Evolutionary conservation across 2,113 vertebrate genomes (phyloP).

Genomic region (Hypanus sabinus): DNA sequence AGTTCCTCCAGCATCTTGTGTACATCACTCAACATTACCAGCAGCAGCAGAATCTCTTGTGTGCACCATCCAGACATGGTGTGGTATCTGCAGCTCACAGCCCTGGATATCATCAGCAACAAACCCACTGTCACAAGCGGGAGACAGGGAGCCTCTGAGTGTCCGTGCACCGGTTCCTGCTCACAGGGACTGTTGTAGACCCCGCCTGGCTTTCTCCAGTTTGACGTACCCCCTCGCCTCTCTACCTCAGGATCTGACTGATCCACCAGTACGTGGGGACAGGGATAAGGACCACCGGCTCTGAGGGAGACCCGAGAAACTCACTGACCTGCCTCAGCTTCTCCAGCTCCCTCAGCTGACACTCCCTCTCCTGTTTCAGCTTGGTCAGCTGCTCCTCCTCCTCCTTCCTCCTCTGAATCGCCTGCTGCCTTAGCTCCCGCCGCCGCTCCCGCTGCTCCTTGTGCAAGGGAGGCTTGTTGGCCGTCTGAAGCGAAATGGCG

Average conservation of each 20-base stretch:
- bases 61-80: neutral
- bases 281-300: too few relatives aligned
- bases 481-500: conserved; percentile 52
- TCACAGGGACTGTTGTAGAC: too few relatives aligned
- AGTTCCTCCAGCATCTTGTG: too few relatives aligned
- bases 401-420: conserved; percentile 44
- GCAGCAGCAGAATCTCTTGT: too few relatives aligned
- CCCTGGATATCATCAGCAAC: neutral
- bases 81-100: too few relatives aligned
- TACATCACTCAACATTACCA: too few relatives aligned
- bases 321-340: neutral
- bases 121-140: too few relatives aligned
- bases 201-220: too few relatives aligned
- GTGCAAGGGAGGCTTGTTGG: conserved; percentile 55
- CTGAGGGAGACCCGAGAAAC: neutral
- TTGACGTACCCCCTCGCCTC: too few relatives aligned
- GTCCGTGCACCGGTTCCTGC: too few relatives aligned
- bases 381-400: conserved; percentile 42
- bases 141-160: too few relatives aligned
- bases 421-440: conserved; percentile 52
- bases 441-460: conserved; percentile 57
- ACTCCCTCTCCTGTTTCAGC: conserved; percentile 51
- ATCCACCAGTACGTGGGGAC: neutral
- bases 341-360: conserved; percentile 51
- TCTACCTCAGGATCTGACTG: too few relatives aligned